Conservation (phyloP, 2,113 vertebrate species). For the Takifugu flavidus region DNA sequence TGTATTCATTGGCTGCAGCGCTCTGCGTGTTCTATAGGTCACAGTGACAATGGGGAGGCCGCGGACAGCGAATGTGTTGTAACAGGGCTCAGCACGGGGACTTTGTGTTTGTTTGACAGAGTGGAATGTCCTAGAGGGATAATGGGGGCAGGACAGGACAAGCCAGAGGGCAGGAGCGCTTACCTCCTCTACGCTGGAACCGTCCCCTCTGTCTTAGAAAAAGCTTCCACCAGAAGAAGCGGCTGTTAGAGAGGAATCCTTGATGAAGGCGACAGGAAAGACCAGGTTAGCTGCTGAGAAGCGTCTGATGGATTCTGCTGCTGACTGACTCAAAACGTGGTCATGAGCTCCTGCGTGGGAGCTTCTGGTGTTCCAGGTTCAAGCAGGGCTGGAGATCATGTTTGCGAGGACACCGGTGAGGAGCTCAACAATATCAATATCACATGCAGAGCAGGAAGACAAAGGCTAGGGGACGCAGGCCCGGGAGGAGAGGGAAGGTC, state of each 20-base stretch:
- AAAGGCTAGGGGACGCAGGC: constrained; percentile 18
- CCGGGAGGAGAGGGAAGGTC: constrained; percentile 56
- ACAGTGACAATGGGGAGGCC: constrained; percentile 79
- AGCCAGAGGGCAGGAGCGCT: constrained; percentile 26
- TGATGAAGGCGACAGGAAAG: constrained; percentile 22
- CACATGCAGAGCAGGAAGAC: constrained; percentile 54
- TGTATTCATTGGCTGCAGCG: constrained; percentile 59
- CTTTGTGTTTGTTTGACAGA: constrained; percentile 83
- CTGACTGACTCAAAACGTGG: constrained; percentile 2
- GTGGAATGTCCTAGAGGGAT: constrained; percentile 81
- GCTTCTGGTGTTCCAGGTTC: constrained; percentile 23
- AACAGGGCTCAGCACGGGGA: constrained; percentile 74
- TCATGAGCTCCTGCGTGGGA: constrained; percentile 53
- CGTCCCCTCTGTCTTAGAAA: constrained; percentile 49
- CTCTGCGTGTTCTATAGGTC: constrained; percentile 77
- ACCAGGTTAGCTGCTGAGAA: constrained; percentile 12
- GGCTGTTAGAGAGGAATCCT: constrained; percentile 14
- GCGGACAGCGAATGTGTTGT: constrained; percentile 79
- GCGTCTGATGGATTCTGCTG: constrained; percentile 22
- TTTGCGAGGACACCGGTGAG: constrained; percentile 26
- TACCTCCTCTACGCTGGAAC: constrained; percentile 53
- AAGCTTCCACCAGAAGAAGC: constrained; percentile 25
- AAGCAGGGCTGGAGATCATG: constrained; percentile 4
- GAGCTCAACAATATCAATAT: constrained; percentile 58
- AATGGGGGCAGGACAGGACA: constrained; percentile 33